Evolutionary conservation across 2,888 invertebrate species (phyloP).

Genomic region (Dysmachus trigonus): DNA sequence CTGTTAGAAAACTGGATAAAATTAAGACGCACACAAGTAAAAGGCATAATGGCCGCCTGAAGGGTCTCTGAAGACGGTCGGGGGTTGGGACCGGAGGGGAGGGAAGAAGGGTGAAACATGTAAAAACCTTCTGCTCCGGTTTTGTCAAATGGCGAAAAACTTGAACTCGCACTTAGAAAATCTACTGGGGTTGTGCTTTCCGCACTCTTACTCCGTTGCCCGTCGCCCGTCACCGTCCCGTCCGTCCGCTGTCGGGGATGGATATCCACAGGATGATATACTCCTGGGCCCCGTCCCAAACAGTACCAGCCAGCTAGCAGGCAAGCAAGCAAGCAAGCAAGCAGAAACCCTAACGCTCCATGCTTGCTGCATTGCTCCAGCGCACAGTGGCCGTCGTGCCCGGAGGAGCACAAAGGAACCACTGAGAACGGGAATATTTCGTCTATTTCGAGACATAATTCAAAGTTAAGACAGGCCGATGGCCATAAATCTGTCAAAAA

Average conservation of each 20-base stretch:
- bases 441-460: conserved; percentile 54
- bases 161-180: conserved; percentile 35
- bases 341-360: not conserved
- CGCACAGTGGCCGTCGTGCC: not conserved
- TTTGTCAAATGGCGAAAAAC: conserved; percentile 31
- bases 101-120: not conserved
- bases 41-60: conserved; percentile 16
- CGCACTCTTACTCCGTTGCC: not conserved
- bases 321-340: too few relatives aligned
- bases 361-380: not conserved
- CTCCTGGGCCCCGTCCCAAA: not conserved
- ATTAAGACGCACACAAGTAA: not conserved
- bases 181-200: conserved; percentile 32
- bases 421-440: conserved; percentile 34
- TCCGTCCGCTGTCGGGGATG: not conserved
- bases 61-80: not conserved
- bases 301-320: too few relatives aligned
- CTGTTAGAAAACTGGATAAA: not conserved
- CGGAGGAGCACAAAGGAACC: conserved; percentile 39
- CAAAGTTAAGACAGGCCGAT: conserved; percentile 54
- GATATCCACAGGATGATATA: conserved; percentile 18
- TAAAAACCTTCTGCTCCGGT: conserved; percentile 41
- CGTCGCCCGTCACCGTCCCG: not conserved
- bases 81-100: not conserved
- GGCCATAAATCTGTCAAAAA: conserved; percentile 54